Base-by-base conservation (phyloP, 2,888 invertebrate genomes). In the Agrotis segetum region DNA sequence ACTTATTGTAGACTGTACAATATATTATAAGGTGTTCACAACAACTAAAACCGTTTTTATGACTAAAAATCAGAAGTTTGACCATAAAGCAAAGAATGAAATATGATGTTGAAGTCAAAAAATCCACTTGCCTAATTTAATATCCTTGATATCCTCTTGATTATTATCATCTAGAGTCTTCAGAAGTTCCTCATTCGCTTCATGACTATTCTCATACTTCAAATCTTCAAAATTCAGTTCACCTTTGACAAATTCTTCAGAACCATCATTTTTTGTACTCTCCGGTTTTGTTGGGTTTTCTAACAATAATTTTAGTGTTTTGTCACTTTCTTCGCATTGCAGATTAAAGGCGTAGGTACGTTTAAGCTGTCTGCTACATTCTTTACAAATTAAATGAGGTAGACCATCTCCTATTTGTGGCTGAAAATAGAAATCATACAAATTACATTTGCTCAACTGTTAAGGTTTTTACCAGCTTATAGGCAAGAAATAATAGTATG, bases 301-400 rank as follows among this genome's bases (percentile, higher is more conserved):
- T 64, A 93, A 63, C 58, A 87, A 85, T 6, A 73, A 71, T 76
- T 86, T 88, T 3, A 96, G 80, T 66, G 87, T 92, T 71, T 85
- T 88, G 47, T 96, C 93, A 82, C 94, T 96, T 52, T 92, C 88
- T 52, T 92, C 92, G 75, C 96, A 96, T 80, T 89, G 92, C 34
- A 91, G 74, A 67, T 92, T 92, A 75, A 96, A 96, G n/a, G 88
- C 66, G 68, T 93, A 96, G 0, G 92, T 85, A 60, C 90, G 88
- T 83, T 94, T 95, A 1, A 96, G 85, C 64, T 93, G 93, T 49
- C 91, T 89, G 67, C 88, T 87, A 77, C 96, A 96, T 29, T 93
- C 93, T 77, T 94, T 96, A 74, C 96, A 96, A 65, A 96, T 95
- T 62, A 89, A 79, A 19, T 90, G 89, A 2, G 96, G 96, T 46